phyloP scores from a whole-genome alignment of 2,113 vertebrate species.

The Noturus placidus region DNA sequence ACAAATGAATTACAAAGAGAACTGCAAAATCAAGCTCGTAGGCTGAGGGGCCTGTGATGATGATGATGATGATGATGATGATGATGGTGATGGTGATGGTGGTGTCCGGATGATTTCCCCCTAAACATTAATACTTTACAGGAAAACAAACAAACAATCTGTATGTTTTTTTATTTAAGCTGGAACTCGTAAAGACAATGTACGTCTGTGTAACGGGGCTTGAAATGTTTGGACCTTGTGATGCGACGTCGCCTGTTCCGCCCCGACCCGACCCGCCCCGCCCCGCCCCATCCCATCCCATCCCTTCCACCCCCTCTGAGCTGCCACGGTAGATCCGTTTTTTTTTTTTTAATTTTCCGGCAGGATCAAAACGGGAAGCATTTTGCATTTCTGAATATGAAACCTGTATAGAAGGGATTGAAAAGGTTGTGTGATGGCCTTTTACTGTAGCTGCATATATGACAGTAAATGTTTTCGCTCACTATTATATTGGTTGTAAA shows the following conservation, averaged over 20 bases:
- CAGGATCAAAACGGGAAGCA: conserved; percentile 74
- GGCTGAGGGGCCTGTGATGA: conserved; percentile 65
- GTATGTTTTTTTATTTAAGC: conserved; percentile 86
- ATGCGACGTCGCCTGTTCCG: conserved; percentile 69
- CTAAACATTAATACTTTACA: conserved; percentile 85
- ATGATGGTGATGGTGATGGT: conserved; percentile 65
- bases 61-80: conserved; percentile 54
- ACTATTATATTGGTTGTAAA: conserved; percentile 81
- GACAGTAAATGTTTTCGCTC: conserved; percentile 79
- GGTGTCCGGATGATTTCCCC: conserved; percentile 77
- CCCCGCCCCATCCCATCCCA: not conserved
- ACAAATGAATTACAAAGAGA: conserved; percentile 62
- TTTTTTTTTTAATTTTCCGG: conserved; percentile 79
- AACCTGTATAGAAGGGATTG: conserved; percentile 85
- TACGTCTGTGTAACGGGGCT: conserved; percentile 4
- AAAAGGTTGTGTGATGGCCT: conserved; percentile 83
- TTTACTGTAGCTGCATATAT: conserved; percentile 75
- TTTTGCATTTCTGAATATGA: conserved; percentile 85
- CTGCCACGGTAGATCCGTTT: conserved; percentile 86
- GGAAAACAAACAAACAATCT: conserved; percentile 65
- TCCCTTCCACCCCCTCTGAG: conserved; percentile 66
- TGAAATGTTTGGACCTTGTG: conserved; percentile 82
- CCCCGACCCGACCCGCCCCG: no score
- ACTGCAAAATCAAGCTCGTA: conserved; percentile 63
- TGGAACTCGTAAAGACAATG: conserved; percentile 77